Conservation (phyloP, 2,888 invertebrate genomes). For the Operophtera brumata region DNA sequence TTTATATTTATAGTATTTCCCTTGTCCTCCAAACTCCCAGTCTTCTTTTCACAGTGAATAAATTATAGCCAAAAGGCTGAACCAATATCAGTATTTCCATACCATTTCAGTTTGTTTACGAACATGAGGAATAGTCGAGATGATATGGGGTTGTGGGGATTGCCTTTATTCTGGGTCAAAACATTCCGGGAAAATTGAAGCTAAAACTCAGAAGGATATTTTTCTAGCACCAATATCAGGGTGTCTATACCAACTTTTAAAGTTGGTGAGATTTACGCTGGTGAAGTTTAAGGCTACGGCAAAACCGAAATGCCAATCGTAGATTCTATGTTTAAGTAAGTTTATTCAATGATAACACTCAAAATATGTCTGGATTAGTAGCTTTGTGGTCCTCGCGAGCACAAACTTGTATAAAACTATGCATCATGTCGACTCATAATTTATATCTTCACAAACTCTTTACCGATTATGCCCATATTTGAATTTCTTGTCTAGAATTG, state of each 20-base stretch:
- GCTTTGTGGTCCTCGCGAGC: no score
- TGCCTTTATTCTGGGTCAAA: constrained; percentile 32
- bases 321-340: no score
- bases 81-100: constrained; percentile 57
- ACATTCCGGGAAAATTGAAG: constrained; percentile 21
- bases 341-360: no score
- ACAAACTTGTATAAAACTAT: no score
- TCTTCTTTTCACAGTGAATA: constrained; percentile 31
- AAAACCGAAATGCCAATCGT: no score
- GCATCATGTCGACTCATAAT: no score
- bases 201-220: background rate
- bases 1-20: constrained; percentile 3
- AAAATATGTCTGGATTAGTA: no score
- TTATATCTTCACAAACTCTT: no score
- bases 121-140: constrained; percentile 43
- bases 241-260: background rate
- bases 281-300: no score
- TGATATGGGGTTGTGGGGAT: constrained; percentile 25
- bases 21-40: constrained; percentile 23
- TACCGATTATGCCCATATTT: no score
- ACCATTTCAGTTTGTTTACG: constrained; percentile 57
- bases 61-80: constrained; percentile 41
- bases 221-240: constrained; percentile 3
- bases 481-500: no score
- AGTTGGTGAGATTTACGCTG: no score